Base-by-base conservation (phyloP, 1,140 invertebrate species). In the Halesus radiatus region DNA sequence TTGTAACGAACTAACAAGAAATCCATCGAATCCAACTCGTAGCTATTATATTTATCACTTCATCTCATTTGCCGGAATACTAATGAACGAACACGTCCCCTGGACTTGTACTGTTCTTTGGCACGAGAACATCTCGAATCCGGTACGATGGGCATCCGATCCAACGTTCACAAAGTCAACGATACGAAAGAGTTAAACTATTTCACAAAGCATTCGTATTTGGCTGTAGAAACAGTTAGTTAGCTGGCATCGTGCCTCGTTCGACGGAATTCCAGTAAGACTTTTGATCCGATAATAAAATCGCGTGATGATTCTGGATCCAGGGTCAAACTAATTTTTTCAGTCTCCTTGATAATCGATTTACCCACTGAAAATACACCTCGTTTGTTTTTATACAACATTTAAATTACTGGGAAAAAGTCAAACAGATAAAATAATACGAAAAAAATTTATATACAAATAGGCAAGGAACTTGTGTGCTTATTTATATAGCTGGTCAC, bases 11-110 rank as follows among this genome's bases (percentile, higher is more conserved):
- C 77, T 75, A 68, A 82, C 77, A 79, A 82, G 77, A 79, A 76
- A 79, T 76, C 70, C 81, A 73, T 80, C 76, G 72, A 75, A 64
- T 78, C 74, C 62, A 72, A 58, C 62, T 78, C 32, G 64, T 75
- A 76, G 74, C 72, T 74, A 79, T 81, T 80, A 81, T 79, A 83
- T 83, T 83, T 83, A 83, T 83, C 77, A 53, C 80, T 68, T 54
- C 54, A 64, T 52, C 81, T 78, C 70, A 80, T 80, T 78, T 78
- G 77, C 80, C 73, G 54, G 77, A 79, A 80, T 83, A 79, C 82
- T 83, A 80, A 83, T 79, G 81, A 82, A 74, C 60, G 50, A 20
- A 45, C 76, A 64, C 58, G 76, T 50, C 64, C 45, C 52, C 32
- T 54, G 22, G n/a, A 74, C 29, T 74, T 26, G 53, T 74, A 74